A percentile compares a stretch with the other conserved stretches of the same genome.
phyloP scores from a whole-genome alignment of 2,888 invertebrate genomes.

The Mimumesa dahlbomi region DNA sequence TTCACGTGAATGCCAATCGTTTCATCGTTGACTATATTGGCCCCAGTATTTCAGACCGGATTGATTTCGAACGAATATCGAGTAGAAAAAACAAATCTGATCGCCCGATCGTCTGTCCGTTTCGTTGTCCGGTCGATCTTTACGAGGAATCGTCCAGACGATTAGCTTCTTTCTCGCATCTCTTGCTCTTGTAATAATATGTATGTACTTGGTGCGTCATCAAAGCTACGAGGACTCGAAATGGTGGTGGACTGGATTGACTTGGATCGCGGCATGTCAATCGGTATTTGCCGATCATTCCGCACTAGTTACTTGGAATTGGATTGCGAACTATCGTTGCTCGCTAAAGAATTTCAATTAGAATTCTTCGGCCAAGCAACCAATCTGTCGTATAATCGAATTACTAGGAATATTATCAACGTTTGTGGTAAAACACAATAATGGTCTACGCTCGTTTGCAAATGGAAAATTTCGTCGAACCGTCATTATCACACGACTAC shows the following conservation, averaged over 20 bases:
- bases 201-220: conserved; percentile 30
- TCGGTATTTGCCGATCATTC: conserved; percentile 12
- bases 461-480: conserved; percentile 30
- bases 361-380: too few relatives aligned
- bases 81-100: too few relatives aligned
- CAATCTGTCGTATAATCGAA: too few relatives aligned
- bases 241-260: conserved; percentile 37
- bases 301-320: not conserved
- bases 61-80: too few relatives aligned
- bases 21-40: too few relatives aligned
- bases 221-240: conserved; percentile 25
- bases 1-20: too few relatives aligned
- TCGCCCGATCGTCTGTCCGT: conserved; percentile 14
- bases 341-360: not conserved
- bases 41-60: too few relatives aligned
- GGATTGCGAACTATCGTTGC: not conserved
- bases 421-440: not conserved
- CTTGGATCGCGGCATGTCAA: conserved; percentile 27
- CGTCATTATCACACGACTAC: conserved; percentile 62
- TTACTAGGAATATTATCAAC: not conserved
- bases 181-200: conserved; percentile 3
- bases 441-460: conserved; percentile 18
- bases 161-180: not conserved
- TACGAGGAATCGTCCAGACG: not conserved
- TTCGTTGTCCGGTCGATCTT: conserved; percentile 16